Evolutionary conservation across 2,888 invertebrate species (phyloP).

Genomic region (Drosophila sordidula): DNA sequence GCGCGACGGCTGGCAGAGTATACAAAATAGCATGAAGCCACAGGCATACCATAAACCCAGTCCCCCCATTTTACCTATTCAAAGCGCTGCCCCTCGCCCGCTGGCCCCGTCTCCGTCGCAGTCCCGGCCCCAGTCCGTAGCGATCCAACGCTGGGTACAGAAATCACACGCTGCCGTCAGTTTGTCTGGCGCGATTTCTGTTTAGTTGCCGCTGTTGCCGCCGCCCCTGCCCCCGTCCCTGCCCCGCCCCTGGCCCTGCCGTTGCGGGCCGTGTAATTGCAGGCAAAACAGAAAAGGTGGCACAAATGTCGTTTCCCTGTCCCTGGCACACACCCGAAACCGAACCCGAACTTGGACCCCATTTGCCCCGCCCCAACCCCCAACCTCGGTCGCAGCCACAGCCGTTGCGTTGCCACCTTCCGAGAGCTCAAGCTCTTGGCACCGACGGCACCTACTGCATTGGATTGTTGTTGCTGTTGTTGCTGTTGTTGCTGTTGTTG

Average conservation of each 20-base stretch:
- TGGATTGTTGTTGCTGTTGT: constrained; percentile 18
- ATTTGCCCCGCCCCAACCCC: constrained; percentile 2
- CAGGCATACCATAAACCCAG: constrained; percentile 32
- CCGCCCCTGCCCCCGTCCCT: constrained; percentile 7
- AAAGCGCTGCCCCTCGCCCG: neutral
- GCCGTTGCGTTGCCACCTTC: constrained; percentile 18
- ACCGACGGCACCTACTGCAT: constrained; percentile 60
- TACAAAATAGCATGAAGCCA: constrained; percentile 9
- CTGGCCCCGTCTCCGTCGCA: constrained; percentile 2
- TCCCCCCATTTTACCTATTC: constrained; percentile 8
- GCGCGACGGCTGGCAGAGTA: constrained; percentile 9
- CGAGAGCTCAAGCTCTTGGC: constrained; percentile 50
- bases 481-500: constrained; percentile 26
- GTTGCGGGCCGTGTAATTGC: constrained; percentile 71
- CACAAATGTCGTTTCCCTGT: constrained; percentile 71
- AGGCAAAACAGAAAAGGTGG: constrained; percentile 71
- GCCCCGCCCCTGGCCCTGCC: constrained; percentile 13
- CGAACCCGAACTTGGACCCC: constrained; percentile 11
- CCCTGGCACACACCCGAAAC: constrained; percentile 34
- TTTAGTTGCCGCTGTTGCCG: constrained; percentile 51
- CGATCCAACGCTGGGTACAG: constrained; percentile 48
- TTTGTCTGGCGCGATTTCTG: constrained; percentile 76
- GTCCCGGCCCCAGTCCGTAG: constrained; percentile 6
- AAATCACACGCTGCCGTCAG: constrained; percentile 79
- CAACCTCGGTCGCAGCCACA: neutral